Base-by-base conservation (phyloP, 2,888 invertebrate genomes). In the Drosophila emarginata region DNA sequence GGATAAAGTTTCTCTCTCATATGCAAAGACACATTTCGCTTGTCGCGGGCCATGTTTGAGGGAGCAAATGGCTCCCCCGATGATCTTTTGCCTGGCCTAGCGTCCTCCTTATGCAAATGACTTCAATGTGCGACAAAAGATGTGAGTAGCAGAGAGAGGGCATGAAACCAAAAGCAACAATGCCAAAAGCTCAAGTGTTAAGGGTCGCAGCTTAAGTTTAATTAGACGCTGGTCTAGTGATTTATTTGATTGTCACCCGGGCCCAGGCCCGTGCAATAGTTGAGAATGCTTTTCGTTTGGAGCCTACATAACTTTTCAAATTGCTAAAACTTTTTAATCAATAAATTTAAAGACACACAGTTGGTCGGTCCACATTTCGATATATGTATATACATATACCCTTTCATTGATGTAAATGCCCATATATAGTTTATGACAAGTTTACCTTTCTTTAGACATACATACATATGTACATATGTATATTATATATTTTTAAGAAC, bases 161-260 rank as follows among this genome's bases (percentile, higher is more conserved):
- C 61, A 26, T 18, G 36, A 26, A 14, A 61, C 39, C 61, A 68
- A 61, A 57, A 54, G 59, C 37, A 74, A 68, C 74, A 78, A 73
- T 69, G 72, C 63, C 69, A 64, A 67, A 73, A 74, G 84, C 76
- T 77, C 87, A 87, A 89, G 85, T 83, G 85, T 74, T 88, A 84
- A 88, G 87, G 88, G 87, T 84, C 85, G 76, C 85, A 87, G 90
- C 90, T 90, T 89, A 89, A 90, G 88, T 90, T 90, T 90, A 90
- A 90, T 90, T 90, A 90, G 91, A 83, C 90, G 86, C 89, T 78
- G 78, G 77, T 82, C 88, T 80, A 87, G 90, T 90, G 89, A 90
- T 90, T 90, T 90, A 90, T 90, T 81, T 88, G 80, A 81, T 85
- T 80, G 75, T 66, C 72, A 67, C 67, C 71, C 36, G 7, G 12